Evolutionary conservation across 2,888 invertebrate genomes (phyloP).

Genomic region (Andricus quercusramuli): DNA sequence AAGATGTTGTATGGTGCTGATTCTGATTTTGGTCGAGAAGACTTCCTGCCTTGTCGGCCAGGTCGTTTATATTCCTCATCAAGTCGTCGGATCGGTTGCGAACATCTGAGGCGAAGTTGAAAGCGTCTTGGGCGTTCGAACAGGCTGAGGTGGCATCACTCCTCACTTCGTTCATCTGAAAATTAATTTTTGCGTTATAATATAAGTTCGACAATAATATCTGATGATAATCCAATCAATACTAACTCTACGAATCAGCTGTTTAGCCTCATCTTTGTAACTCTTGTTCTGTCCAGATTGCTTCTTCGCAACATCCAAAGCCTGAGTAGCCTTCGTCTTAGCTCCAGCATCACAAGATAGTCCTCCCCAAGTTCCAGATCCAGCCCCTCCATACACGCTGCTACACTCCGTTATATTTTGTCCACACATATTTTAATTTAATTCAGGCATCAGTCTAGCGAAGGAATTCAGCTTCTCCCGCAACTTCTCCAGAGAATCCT

Average conservation of each 20-base stretch:
- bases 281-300: constrained; percentile 70
- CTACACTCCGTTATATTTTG: constrained; percentile 75
- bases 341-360: constrained; percentile 94
- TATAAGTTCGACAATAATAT: not conserved
- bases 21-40: constrained; percentile 74
- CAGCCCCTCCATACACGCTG: constrained; percentile 95
- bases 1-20: constrained; percentile 81
- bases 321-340: constrained; percentile 92
- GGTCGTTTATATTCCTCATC: constrained; percentile 65
- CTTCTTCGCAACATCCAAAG: constrained; percentile 89
- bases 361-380: constrained; percentile 93
- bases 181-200: constrained; percentile 54
- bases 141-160: no score
- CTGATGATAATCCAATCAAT: not conserved
- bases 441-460: constrained; percentile 72
- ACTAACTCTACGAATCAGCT: constrained; percentile 71
- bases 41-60: constrained; percentile 72
- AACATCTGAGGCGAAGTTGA: no score
- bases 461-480: constrained; percentile 83
- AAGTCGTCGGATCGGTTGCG: constrained; percentile 65
- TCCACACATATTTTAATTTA: constrained; percentile 89
- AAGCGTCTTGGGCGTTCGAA: no score
- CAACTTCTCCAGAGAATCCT: constrained; percentile 64
- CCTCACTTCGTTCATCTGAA: no score
- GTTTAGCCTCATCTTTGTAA: constrained; percentile 73